Evolutionary conservation across 2,797 vertebrate species (phyloP).

Genomic region (Hafferia zeledoni): DNA sequence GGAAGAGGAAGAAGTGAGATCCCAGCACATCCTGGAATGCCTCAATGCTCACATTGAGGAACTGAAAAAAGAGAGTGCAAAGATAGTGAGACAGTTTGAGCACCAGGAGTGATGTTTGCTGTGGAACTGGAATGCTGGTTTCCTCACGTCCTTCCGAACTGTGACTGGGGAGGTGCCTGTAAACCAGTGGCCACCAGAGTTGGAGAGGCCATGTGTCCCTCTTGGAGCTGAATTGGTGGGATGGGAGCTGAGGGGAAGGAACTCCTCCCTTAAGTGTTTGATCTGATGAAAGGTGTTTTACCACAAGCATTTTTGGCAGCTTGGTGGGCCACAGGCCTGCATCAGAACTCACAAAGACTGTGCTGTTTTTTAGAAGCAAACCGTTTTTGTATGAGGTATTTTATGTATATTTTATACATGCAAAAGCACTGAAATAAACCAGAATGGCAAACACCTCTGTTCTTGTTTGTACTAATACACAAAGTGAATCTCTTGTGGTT

Average conservation of each 20-base stretch:
- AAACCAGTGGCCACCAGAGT: not conserved
- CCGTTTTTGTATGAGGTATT: conserved; percentile 39
- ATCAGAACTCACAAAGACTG: not conserved
- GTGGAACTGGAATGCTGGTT: not conserved
- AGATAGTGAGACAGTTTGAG: conserved; percentile 82
- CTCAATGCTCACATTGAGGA: conserved; percentile 88
- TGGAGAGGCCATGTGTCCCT: not conserved
- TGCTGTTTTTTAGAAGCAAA: conserved; percentile 18
- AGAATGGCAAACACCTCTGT: not conserved
- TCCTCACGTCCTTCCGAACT: not conserved
- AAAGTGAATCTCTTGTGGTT: not conserved
- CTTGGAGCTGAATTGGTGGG: not conserved
- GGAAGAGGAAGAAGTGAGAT: conserved; percentile 85
- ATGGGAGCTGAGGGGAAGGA: not conserved
- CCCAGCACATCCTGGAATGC: conserved; percentile 82
- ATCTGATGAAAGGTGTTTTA: not conserved
- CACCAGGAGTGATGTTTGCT: conserved; percentile 44
- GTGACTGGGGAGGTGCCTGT: not conserved
- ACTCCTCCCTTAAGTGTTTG: rapidly evolving
- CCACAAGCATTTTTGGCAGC: not conserved
- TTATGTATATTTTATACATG: conserved; percentile 51
- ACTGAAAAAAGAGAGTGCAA: conserved; percentile 83
- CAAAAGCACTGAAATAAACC: conserved; percentile 55
- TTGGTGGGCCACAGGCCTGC: conserved; percentile 9
- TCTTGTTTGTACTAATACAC: not conserved